phyloP scores from a whole-genome alignment of 1,140 invertebrate genomes.

The Cyphomyrmex costatus region DNA sequence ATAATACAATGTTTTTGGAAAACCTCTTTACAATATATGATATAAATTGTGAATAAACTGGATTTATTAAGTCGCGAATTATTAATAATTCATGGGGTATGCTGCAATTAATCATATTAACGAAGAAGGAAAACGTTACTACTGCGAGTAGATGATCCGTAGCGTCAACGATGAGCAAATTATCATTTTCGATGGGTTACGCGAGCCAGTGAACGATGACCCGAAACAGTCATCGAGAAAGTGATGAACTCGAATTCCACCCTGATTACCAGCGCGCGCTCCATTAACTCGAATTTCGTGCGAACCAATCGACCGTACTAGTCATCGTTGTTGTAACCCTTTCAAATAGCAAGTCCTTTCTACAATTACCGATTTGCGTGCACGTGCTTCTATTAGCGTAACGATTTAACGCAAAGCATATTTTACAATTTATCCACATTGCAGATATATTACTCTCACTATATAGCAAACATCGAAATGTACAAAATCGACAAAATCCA shows the following conservation, averaged over 20 bases:
- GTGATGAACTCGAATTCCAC: slow-evolving; percentile 77
- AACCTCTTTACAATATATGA: background rate
- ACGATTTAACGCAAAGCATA: slow-evolving; percentile 53
- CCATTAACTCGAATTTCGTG: slow-evolving; percentile 78
- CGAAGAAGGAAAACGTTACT: slow-evolving; percentile 30
- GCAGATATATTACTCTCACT: slow-evolving; percentile 38
- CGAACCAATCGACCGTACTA: slow-evolving; percentile 75
- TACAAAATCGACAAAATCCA: slow-evolving; percentile 59
- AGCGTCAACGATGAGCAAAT: slow-evolving; percentile 66
- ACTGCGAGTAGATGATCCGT: slow-evolving; percentile 46
- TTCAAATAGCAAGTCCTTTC: slow-evolving; percentile 65
- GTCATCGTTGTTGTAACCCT: slow-evolving; percentile 67
- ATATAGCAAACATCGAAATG: slow-evolving; percentile 59
- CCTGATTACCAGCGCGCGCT: slow-evolving; percentile 74
- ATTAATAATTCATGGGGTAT: slow-evolving; percentile 27
- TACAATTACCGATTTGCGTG: slow-evolving; percentile 62
- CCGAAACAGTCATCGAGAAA: slow-evolving; percentile 77
- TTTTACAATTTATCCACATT: slow-evolving; percentile 59
- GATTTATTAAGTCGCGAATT: slow-evolving; percentile 3
- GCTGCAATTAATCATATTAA: slow-evolving; percentile 42
- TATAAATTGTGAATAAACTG: background rate
- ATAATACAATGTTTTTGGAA: background rate
- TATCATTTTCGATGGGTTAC: slow-evolving; percentile 76
- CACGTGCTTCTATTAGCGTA: slow-evolving; percentile 37
- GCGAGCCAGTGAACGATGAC: slow-evolving; percentile 72